Evolutionary conservation across 2,888 invertebrate species (phyloP), one percentile per base, ranked within the genome.

Genomic region (Thereva unica): DNA sequence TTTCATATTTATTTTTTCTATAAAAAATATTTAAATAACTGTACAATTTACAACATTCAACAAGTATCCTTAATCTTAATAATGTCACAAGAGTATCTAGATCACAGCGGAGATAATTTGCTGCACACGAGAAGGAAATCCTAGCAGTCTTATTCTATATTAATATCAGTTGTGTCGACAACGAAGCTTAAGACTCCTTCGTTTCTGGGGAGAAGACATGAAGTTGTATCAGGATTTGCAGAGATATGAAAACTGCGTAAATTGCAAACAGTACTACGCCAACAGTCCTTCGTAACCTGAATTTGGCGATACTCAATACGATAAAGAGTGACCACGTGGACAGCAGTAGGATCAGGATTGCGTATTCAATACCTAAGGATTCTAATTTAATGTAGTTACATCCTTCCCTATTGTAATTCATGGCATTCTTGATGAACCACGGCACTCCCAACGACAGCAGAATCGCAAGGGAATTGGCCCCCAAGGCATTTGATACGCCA

Each of bases 391-490:
- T 87, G 10, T 69, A 68, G 10, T 80, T 77, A 4, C 63, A 56
- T 6, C 72, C 74, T 47, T 76, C 77, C 0, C 76, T 77, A 37
- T 84, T 82, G 0, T 79, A 82, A 4, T 83, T 84, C 54, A 86
- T 80, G 71, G 89, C 77, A 4, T 89, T 88, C 77, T 87, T 90
- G 72, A 93, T 88, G 65, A 92, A 86, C 94, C 94, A 95, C 0
- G 94, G 94, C 35, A 93, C 77, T 1, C 93, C 93, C 50, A 94
- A 81, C 2, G 93, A 93, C 59, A 93, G 84, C 2, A 94, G 80
- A 66, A 94, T 92, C 67, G 93, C 92, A 76, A 94, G 82, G 0
- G 92, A 92, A 76, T 94, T 94, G 0, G 92, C 92, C 1, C 94
- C 94, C 7, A 94, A 79, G 0, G 93, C 90, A 75, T 94, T 94